phyloP scores from a whole-genome alignment of 2,113 vertebrate species.

The Larimichthys crocea region DNA sequence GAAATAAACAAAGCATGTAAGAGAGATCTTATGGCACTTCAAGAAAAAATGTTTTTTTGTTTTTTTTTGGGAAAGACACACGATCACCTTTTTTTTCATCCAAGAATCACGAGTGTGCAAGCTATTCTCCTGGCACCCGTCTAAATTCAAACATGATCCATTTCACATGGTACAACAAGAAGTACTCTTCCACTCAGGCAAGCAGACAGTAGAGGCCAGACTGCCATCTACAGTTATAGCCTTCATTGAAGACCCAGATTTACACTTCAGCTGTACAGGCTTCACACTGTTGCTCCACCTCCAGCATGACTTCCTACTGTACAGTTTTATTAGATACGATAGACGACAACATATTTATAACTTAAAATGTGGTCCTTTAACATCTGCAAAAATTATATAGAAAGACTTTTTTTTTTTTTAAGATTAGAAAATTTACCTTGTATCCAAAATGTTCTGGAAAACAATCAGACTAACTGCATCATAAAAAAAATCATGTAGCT shows the following conservation, averaged over 20 bases:
- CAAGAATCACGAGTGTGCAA: constrained; percentile 10
- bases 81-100: constrained; percentile 5
- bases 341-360: neutral
- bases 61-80: neutral
- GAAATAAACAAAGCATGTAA: neutral
- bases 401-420: constrained; percentile 2
- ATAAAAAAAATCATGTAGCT: constrained; percentile 41
- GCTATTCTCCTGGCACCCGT: constrained; percentile 13
- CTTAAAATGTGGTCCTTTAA: neutral
- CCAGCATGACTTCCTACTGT: neutral
- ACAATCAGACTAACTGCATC: constrained; percentile 24
- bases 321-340: neutral
- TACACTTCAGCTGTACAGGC: neutral
- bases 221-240: constrained; percentile 51
- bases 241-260: constrained; percentile 9
- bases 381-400: neutral
- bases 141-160: constrained; percentile 36
- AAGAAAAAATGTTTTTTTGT: neutral
- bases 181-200: constrained; percentile 21
- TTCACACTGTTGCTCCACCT: constrained; percentile 18
- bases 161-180: constrained; percentile 20
- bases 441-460: constrained; percentile 23
- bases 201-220: constrained; percentile 44
- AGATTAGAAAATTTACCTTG: constrained; percentile 6
- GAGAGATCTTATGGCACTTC: neutral